Evolutionary conservation across 2,797 vertebrate genomes (phyloP).

Genomic region (Aquila chrysaetos): DNA sequence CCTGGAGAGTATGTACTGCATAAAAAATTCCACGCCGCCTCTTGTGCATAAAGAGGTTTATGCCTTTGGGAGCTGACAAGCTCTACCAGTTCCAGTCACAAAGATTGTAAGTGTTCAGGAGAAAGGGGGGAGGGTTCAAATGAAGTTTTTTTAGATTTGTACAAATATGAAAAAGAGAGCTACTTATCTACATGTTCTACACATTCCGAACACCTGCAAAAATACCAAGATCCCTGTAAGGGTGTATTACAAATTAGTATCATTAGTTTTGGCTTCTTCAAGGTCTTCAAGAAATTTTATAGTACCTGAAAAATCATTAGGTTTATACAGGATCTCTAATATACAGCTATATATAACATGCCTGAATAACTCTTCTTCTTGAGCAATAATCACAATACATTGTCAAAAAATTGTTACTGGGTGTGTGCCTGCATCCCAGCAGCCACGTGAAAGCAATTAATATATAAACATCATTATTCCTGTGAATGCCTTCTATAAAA

Average conservation of each 20-base stretch:
- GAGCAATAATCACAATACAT: background rate
- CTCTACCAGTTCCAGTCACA: background rate
- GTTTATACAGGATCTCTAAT: background rate
- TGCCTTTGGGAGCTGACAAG: background rate
- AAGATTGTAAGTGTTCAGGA: fast-evolving
- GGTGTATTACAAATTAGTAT: background rate
- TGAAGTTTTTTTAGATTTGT: background rate
- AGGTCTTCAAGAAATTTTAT: background rate
- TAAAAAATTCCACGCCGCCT: background rate
- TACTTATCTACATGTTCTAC: background rate
- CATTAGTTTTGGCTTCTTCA: background rate
- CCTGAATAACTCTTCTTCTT: background rate
- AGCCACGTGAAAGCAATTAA: background rate
- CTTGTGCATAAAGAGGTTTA: background rate
- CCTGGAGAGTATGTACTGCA: background rate
- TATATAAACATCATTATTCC: background rate
- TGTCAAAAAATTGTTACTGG: background rate
- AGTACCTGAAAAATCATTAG: background rate
- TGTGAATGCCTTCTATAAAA: background rate
- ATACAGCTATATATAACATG: background rate
- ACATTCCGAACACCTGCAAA: background rate
- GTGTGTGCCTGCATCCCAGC: background rate
- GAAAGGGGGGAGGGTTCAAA: background rate
- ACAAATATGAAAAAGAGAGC: background rate
- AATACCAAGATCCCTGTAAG: background rate